phyloP scores from a whole-genome alignment of 2,888 invertebrate species.

The Hyalella azteca region DNA sequence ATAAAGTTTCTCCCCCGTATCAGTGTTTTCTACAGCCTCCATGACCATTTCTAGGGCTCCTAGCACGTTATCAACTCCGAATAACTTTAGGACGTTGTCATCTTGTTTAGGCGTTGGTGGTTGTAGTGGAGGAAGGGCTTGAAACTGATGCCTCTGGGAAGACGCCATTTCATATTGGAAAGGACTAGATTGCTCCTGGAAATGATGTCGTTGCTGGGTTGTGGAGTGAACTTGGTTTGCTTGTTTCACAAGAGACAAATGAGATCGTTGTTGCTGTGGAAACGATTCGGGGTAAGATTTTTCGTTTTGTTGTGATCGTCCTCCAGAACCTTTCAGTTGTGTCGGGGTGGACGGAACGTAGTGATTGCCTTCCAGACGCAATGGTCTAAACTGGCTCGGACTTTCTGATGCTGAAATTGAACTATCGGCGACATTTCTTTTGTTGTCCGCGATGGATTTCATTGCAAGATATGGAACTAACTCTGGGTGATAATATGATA shows the following conservation, averaged over 20 bases:
- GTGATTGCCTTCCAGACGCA: no score
- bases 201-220: no score
- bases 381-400: not conserved
- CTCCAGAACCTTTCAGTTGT: no score
- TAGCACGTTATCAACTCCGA: not conserved
- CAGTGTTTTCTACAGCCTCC: slow-evolving; percentile 19
- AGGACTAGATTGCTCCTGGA: not conserved
- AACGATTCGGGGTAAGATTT: no score
- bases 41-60: slow-evolving; percentile 19
- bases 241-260: no score
- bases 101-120: not conserved
- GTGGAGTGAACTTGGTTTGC: no score
- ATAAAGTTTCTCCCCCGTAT: slow-evolving; percentile 18
- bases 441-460: not conserved
- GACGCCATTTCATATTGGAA: not conserved
- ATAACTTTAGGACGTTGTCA: not conserved
- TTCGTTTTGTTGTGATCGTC: no score
- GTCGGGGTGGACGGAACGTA: no score
- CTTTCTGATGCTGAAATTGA: not conserved
- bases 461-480: not conserved
- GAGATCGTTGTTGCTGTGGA: no score
- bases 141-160: not conserved
- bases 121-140: not conserved
- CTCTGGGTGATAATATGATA: not conserved
- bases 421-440: not conserved